Conservation (phyloP, 2,888 invertebrate genomes). For the Eurois occulta region DNA sequence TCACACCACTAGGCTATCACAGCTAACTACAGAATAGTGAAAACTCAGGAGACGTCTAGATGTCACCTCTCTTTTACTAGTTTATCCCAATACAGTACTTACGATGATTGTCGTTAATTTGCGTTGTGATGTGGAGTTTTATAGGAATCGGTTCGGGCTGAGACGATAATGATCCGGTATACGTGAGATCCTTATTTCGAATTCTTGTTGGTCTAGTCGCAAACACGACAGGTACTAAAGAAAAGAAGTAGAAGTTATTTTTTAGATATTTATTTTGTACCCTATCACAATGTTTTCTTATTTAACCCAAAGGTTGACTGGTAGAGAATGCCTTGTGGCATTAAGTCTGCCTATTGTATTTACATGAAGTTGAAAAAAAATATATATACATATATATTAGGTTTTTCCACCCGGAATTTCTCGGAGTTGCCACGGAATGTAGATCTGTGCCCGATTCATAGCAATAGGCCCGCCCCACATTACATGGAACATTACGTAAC, state of each 20-base stretch:
- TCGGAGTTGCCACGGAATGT: background rate
- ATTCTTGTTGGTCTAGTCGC: background rate
- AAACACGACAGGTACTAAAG: background rate
- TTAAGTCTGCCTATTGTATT: no score
- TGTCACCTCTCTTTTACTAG: background rate
- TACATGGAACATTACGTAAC: background rate
- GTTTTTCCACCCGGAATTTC: background rate
- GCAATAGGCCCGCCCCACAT: background rate
- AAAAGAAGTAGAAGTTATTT: no score
- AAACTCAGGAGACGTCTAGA: background rate
- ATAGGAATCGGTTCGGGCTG: background rate
- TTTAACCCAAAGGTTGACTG: no score
- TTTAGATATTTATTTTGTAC: no score
- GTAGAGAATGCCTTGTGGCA: no score
- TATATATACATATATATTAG: no score
- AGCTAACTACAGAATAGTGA: background rate
- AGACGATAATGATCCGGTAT: background rate
- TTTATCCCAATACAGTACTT: no score
- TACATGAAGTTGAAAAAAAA: no score
- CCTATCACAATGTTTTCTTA: no score
- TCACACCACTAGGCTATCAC: background rate
- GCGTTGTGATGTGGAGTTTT: background rate
- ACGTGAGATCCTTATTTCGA: background rate
- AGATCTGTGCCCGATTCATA: background rate
- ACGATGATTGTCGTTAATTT: no score